phyloP scores from a whole-genome alignment of 2,797 vertebrate species.

The Lepus townsendii region DNA sequence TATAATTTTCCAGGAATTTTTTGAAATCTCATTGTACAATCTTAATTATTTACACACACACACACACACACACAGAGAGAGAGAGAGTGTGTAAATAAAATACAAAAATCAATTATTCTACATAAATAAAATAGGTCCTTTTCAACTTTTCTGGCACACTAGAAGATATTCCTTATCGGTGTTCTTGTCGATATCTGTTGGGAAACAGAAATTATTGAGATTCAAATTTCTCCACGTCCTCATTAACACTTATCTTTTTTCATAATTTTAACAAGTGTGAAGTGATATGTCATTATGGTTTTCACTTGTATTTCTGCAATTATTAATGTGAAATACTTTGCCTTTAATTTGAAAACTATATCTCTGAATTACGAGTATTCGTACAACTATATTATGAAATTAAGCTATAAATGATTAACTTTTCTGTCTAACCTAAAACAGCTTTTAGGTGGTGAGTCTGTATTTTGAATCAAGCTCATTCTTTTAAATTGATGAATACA shows the following conservation, averaged over 20 bases:
- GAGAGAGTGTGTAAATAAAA: too few relatives aligned
- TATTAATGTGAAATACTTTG: neutral
- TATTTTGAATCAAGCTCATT: slow-evolving; percentile 47
- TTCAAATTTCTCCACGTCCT: neutral
- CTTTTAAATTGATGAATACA: neutral
- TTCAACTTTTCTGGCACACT: neutral
- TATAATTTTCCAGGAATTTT: too few relatives aligned
- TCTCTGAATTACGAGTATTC: neutral
- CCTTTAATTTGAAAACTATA: neutral
- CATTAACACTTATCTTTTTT: neutral
- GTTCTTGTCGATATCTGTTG: neutral
- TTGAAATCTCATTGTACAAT: too few relatives aligned
- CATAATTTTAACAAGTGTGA: neutral
- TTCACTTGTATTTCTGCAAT: neutral
- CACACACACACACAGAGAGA: too few relatives aligned
- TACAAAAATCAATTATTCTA: neutral
- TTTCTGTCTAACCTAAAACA: neutral
- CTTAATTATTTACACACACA: too few relatives aligned
- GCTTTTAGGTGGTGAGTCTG: neutral
- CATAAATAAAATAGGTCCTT: neutral
- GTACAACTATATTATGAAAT: neutral
- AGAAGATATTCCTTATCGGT: neutral
- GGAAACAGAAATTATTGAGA: slow-evolving; percentile 20
- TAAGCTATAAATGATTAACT: slow-evolving; percentile 39
- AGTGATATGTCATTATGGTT: neutral